phyloP scores from a whole-genome alignment of 2,797 vertebrate species.

The Cirrhinus mrigala region DNA sequence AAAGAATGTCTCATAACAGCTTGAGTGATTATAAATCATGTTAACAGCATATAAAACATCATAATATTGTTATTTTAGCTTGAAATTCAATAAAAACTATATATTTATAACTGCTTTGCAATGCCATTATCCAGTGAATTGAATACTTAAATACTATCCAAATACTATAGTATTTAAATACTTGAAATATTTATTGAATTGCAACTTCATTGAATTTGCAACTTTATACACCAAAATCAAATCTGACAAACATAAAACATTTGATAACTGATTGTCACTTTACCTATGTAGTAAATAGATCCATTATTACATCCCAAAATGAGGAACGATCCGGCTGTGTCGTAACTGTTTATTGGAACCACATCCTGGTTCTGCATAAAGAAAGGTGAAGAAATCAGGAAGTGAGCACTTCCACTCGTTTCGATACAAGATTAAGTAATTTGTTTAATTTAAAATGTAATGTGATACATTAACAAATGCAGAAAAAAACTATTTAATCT shows the following conservation, averaged over 20 bases:
- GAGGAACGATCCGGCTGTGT: conserved; percentile 91
- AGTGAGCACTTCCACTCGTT: background rate
- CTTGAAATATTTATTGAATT: background rate
- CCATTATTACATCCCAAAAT: conserved; percentile 92
- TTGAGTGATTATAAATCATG: background rate
- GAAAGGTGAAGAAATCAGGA: background rate
- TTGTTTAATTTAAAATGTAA: background rate
- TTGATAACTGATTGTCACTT: background rate
- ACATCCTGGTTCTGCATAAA: conserved; percentile 88
- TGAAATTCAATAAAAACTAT: no score
- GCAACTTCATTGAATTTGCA: background rate
- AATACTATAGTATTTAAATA: no score
- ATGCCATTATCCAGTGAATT: no score
- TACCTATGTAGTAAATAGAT: conserved; percentile 87
- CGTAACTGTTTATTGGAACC: conserved; percentile 92
- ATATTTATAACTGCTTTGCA: no score
- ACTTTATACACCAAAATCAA: background rate
- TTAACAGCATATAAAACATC: background rate
- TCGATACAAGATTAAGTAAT: background rate
- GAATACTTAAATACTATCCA: no score
- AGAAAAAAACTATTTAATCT: background rate
- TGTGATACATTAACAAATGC: background rate
- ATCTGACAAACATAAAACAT: background rate
- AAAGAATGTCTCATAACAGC: background rate
- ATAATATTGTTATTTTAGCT: background rate